Percentiles rank a stretch among this genome's conserved stretches.
These are phyloP conservation scores for Parapristionchus giblindavisi DNA, from an alignment of 2,888 invertebrate species.

Conservation along the genomic window DNA sequence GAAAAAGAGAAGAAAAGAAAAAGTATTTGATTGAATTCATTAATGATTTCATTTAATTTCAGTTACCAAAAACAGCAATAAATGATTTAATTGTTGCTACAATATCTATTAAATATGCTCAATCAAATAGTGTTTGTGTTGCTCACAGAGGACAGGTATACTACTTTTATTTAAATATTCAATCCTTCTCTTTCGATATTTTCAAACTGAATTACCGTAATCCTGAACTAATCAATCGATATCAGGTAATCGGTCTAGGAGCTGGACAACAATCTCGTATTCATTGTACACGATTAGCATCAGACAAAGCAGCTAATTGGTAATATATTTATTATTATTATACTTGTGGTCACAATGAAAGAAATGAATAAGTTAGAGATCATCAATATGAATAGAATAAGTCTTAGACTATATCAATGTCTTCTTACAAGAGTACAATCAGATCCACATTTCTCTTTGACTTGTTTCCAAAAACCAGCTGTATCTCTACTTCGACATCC, in stretches of 20 bases:
- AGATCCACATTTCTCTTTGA: constrained; percentile 50
- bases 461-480: constrained; percentile 31
- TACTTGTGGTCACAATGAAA: background rate
- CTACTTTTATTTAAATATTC: background rate
- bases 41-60: constrained; percentile 4
- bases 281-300: constrained; percentile 95
- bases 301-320: constrained; percentile 97
- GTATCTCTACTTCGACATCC: constrained; percentile 54
- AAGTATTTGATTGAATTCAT: too few species aligned
- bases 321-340: constrained; percentile 60
- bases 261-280: constrained; percentile 99
- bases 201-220: background rate
- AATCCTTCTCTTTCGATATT: background rate
- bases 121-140: constrained; percentile 97
- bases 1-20: too few species aligned
- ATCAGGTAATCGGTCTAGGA: constrained; percentile 88
- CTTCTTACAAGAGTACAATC: too few species aligned
- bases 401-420: too few species aligned
- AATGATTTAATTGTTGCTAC: constrained; percentile 93
- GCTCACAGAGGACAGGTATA: constrained; percentile 83
- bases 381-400: too few species aligned
- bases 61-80: constrained; percentile 81
- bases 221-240: background rate
- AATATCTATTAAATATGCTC: constrained; percentile 94
- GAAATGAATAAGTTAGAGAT: too few species aligned